phyloP scores from a whole-genome alignment of 2,888 invertebrate species.

The Abrostola triplasia region DNA sequence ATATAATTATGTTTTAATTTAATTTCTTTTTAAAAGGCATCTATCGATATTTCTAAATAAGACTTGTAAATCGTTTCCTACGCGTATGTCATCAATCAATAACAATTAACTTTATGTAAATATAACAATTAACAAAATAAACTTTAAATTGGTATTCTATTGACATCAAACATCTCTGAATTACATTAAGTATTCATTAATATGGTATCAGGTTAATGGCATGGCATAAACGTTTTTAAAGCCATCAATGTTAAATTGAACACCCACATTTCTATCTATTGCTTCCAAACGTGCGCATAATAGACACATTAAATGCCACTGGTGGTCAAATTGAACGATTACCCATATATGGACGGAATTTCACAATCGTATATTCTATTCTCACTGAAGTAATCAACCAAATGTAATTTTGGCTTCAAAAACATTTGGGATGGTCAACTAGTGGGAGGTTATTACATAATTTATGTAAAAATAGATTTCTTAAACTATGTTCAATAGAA shows the following conservation, averaged over 20 bases:
- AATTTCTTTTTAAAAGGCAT: no score
- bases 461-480: no score
- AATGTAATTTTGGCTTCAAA: neutral
- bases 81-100: no score
- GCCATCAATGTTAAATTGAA: constrained; percentile 32
- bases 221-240: constrained; percentile 25
- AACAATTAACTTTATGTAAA: neutral
- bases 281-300: constrained; percentile 18
- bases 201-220: constrained; percentile 35
- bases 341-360: constrained; percentile 8
- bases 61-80: no score
- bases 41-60: no score
- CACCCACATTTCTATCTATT: constrained; percentile 33
- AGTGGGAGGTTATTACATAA: no score
- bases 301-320: constrained; percentile 29
- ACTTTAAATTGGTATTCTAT: neutral
- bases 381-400: neutral
- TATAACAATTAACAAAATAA: neutral
- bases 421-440: constrained; percentile 9
- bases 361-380: neutral
- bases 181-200: constrained; percentile 13
- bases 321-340: constrained; percentile 18
- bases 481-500: no score
- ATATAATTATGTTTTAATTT: no score
- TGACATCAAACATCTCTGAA: constrained; percentile 1